These are phyloP conservation scores for Ginglymostoma cirratum DNA, from an alignment of 2,113 vertebrate species.

Conservation along the genomic window DNA sequence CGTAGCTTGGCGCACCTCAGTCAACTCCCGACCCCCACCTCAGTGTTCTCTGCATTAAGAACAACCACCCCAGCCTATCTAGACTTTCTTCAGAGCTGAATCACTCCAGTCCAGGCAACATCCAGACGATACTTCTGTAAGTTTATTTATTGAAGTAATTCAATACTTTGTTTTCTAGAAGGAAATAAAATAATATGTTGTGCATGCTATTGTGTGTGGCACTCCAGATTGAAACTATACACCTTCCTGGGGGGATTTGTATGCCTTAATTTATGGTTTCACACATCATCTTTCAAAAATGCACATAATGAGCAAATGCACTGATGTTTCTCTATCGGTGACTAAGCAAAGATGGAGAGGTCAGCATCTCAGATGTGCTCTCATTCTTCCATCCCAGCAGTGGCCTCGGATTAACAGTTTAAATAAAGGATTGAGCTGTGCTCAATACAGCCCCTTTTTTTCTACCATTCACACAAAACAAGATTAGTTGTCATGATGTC, in stretches of 20 bases:
- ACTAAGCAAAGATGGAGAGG: constrained; percentile 4
- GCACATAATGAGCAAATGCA: constrained; percentile 17
- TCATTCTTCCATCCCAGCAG: neutral
- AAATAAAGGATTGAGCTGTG: constrained; percentile 23
- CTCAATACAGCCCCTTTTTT: neutral
- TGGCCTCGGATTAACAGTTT: constrained; percentile 21
- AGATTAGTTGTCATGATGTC: neutral
- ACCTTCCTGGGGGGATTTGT: neutral
- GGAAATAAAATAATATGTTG: neutral
- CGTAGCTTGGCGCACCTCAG: too few species aligned
- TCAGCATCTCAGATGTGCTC: constrained; percentile 16
- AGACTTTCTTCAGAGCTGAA: too few species aligned
- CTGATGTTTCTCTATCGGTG: neutral
- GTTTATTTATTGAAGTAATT: neutral
- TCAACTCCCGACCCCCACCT: too few species aligned
- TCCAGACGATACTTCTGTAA: neutral
- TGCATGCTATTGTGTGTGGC: neutral
- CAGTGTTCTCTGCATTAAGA: too few species aligned
- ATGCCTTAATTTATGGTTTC: neutral
- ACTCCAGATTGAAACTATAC: neutral
- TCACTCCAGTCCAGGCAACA: too few species aligned
- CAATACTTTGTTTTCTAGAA: neutral
- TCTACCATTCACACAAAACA: constrained; percentile 5
- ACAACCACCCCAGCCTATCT: too few species aligned
- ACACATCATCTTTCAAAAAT: constrained; percentile 25